These are phyloP conservation scores for Chanos chanos DNA, from an alignment of 2,797 vertebrate species.

Conservation along the genomic window DNA sequence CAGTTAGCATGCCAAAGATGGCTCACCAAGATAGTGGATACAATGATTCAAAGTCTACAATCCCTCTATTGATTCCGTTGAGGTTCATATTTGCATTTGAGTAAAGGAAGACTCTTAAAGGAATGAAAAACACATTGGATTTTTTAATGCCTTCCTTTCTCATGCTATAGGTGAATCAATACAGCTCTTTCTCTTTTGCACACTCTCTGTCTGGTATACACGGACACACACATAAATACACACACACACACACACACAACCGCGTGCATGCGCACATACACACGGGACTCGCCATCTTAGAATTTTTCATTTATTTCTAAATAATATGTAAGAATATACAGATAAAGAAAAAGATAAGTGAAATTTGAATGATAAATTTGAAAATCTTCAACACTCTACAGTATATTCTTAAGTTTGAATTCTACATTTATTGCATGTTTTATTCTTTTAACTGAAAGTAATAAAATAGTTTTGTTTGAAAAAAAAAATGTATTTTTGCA, in stretches of 20 bases:
- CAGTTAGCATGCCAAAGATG: conserved; percentile 70
- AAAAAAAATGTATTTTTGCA: no score
- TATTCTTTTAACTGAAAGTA: no score
- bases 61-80: conserved; percentile 62
- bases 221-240: not conserved
- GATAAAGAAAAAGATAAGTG: no score
- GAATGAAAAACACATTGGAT: conserved; percentile 62
- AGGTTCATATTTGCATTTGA: conserved; percentile 69
- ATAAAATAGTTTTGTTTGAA: no score
- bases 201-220: not conserved
- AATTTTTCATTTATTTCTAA: not conserved
- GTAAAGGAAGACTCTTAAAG: conserved; percentile 69
- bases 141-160: conserved; percentile 54
- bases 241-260: conserved; percentile 11
- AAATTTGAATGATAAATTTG: no score
- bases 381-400: no score
- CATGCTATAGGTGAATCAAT: conserved; percentile 66
- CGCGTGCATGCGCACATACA: not conserved
- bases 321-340: no score
- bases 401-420: no score
- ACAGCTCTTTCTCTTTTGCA: conserved; percentile 18
- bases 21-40: conserved; percentile 58
- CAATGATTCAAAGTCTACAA: conserved; percentile 62
- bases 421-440: no score
- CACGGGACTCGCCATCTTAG: not conserved